Percentiles rank a stretch among this genome's conserved stretches.
Evolutionary conservation across 2,113 vertebrate genomes (phyloP).

Genomic region (Tupaia chinensis): DNA sequence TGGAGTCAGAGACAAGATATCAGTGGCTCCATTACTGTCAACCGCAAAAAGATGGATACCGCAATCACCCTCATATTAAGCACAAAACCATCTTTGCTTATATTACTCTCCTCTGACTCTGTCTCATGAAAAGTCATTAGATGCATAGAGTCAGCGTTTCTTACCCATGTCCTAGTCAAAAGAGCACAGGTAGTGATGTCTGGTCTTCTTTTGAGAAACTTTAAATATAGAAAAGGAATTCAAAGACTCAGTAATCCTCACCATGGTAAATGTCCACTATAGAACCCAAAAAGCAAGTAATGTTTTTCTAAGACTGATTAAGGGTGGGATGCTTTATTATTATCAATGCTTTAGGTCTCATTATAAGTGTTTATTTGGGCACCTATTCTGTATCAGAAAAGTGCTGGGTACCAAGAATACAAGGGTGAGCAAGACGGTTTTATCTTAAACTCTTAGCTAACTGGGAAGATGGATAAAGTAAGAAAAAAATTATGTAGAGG

Average conservation of each 20-base stretch:
- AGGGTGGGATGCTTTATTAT: not conserved
- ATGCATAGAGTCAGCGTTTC: not conserved
- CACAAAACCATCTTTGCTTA: not conserved
- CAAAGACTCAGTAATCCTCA: not conserved
- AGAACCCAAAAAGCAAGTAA: not conserved
- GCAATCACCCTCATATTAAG: not conserved
- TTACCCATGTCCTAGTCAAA: not conserved
- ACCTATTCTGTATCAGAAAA: not conserved
- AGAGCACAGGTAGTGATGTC: not conserved
- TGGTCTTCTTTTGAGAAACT: not conserved
- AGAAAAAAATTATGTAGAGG: not conserved
- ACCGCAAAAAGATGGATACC: not conserved
- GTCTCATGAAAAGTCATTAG: not conserved
- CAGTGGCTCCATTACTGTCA: not conserved
- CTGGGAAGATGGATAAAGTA: not conserved
- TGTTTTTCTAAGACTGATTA: not conserved
- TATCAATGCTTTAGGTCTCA: not conserved
- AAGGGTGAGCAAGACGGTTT: not conserved
- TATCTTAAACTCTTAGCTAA: not conserved
- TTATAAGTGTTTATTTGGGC: not conserved
- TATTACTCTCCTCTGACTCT: not conserved
- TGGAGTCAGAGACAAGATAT: not conserved
- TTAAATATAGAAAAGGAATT: not conserved
- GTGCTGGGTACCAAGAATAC: not conserved
- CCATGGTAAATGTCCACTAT: not conserved